Conservation (phyloP, 2,797 vertebrate species). For the Sarcophilus harrisii region DNA sequence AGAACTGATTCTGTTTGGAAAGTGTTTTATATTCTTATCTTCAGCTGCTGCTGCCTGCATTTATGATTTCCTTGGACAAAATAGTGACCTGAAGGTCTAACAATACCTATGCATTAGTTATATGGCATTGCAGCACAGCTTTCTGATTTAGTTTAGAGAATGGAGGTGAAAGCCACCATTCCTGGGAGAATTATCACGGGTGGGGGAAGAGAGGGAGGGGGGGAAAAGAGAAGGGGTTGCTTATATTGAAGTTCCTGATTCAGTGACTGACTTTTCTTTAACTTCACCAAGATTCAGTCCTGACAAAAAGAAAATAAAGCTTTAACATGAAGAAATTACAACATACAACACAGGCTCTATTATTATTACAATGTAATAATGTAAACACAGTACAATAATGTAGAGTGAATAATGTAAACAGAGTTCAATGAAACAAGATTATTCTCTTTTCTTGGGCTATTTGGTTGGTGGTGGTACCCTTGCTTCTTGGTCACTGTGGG, state of each 20-base stretch:
- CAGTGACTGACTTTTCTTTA: constrained; percentile 1
- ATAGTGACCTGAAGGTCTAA: constrained; percentile 1
- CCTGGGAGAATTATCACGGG: background rate
- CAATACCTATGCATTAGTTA: constrained; percentile 1
- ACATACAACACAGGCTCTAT: background rate
- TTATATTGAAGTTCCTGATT: constrained; percentile 30
- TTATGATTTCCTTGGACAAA: background rate
- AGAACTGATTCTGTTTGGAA: background rate
- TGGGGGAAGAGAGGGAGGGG: too few species aligned
- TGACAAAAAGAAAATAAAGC: background rate
- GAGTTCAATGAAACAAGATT: background rate
- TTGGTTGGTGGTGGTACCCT: background rate
- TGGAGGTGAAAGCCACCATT: background rate
- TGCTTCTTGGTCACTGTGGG: background rate
- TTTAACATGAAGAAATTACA: constrained; percentile 12
- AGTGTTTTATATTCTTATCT: background rate
- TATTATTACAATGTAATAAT: background rate
- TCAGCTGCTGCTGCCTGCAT: background rate
- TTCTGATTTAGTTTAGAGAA: background rate
- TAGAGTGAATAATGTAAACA: background rate
- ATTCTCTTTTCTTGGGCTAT: background rate
- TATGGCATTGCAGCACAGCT: background rate
- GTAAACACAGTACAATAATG: background rate
- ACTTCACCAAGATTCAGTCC: background rate
- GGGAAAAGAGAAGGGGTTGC: too few species aligned